Evolutionary conservation across 1,140 invertebrate species (phyloP).

Genomic region (Coenobita brevimanus): DNA sequence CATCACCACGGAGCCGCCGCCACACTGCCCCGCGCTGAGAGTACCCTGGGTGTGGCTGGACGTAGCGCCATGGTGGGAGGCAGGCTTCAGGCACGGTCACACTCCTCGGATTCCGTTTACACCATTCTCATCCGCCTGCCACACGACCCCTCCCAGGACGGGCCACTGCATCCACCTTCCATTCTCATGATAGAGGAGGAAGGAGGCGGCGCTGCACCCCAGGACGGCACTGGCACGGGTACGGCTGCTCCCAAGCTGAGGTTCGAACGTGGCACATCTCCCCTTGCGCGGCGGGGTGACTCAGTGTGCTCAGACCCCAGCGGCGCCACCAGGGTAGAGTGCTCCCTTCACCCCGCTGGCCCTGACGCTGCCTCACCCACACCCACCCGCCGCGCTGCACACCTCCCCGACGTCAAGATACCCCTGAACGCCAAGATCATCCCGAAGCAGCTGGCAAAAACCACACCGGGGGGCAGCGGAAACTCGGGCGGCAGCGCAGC

Average conservation of each 20-base stretch:
- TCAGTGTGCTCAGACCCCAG: slow-evolving; percentile 67
- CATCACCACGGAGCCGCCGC: slow-evolving; percentile 61
- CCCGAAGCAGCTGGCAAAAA: slow-evolving; percentile 82
- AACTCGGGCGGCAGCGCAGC: slow-evolving; percentile 71
- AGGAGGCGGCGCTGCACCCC: slow-evolving; percentile 37
- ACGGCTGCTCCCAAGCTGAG: slow-evolving; percentile 38
- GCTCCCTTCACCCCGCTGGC: slow-evolving; percentile 75
- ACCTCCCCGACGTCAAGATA: slow-evolving; percentile 82
- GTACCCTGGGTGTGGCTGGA: slow-evolving; percentile 50
- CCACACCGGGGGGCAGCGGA: slow-evolving; percentile 77
- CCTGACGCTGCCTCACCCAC: slow-evolving; percentile 78
- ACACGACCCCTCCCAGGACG: slow-evolving; percentile 70
- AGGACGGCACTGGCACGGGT: slow-evolving; percentile 34
- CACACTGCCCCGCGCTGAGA: slow-evolving; percentile 64
- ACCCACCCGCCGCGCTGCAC: slow-evolving; percentile 62
- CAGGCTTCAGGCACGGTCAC: slow-evolving; percentile 72
- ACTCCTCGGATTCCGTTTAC: slow-evolving; percentile 79
- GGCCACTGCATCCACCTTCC: slow-evolving; percentile 77
- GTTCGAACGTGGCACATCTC: slow-evolving; percentile 60
- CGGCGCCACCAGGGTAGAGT: slow-evolving; percentile 56
- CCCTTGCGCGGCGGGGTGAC: slow-evolving; percentile 60
- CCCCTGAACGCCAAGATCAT: slow-evolving; percentile 90
- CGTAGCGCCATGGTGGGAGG: slow-evolving; percentile 72
- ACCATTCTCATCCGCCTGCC: slow-evolving; percentile 93
- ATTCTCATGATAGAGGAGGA: slow-evolving; percentile 87